phyloP scores from a whole-genome alignment of 2,888 invertebrate species.

The Cistogaster globosa region DNA sequence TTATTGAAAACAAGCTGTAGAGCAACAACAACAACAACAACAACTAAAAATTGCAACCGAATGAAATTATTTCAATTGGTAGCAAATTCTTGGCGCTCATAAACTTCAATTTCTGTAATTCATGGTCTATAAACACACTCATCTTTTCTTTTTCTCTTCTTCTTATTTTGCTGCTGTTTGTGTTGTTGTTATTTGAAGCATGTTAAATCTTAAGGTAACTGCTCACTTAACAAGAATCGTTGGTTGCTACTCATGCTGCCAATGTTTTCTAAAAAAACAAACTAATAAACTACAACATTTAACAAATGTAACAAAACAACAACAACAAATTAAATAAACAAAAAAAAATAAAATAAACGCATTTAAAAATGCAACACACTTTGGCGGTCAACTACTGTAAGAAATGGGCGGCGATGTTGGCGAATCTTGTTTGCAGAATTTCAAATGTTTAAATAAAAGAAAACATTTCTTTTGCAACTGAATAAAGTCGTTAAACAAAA shows the following conservation, averaged over 20 bases:
- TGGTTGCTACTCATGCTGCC: conserved; percentile 60
- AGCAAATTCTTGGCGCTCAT: conserved; percentile 75
- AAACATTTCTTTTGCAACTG: too few relatives aligned
- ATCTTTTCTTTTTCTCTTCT: conserved; percentile 8
- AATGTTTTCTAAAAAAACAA: conserved; percentile 50
- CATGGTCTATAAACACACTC: conserved; percentile 51
- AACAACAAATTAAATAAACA: neutral
- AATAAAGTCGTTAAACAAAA: too few relatives aligned
- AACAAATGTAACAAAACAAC: neutral
- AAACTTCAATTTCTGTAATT: conserved; percentile 71
- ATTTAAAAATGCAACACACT: conserved; percentile 9
- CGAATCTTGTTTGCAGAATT: neutral
- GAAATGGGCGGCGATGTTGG: conserved; percentile 2
- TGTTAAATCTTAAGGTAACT: conserved; percentile 57
- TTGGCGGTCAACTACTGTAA: conserved; percentile 31
- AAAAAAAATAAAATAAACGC: neutral
- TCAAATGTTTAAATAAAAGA: too few relatives aligned
- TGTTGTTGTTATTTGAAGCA: conserved; percentile 18
- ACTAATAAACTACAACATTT: conserved; percentile 59
- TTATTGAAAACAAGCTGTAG: conserved; percentile 57
- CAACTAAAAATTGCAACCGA: neutral
- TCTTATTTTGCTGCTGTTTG: neutral
- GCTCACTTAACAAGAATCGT: conserved; percentile 48
- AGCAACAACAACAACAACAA: neutral
- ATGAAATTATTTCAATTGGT: conserved; percentile 75